phyloP scores from a whole-genome alignment of 2,797 vertebrate species.

The Cuniculus paca region DNA sequence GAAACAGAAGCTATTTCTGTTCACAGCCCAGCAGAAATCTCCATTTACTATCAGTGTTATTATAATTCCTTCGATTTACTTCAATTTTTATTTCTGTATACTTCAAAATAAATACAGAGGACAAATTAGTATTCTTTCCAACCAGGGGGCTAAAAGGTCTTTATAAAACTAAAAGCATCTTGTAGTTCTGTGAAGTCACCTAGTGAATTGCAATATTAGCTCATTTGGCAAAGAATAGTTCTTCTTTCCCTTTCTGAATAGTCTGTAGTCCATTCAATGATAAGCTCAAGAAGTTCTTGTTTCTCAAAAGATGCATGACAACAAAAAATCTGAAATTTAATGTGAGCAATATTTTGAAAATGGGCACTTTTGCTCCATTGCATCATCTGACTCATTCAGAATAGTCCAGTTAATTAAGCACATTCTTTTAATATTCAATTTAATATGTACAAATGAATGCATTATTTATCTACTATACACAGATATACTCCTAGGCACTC shows the following conservation, averaged over 20 bases:
- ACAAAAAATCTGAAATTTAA: background rate
- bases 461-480: background rate
- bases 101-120: background rate
- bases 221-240: background rate
- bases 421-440: background rate
- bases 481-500: background rate
- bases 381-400: background rate
- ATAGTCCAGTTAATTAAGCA: background rate
- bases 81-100: background rate
- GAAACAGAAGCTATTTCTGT: slow-evolving; percentile 30
- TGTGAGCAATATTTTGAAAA: background rate
- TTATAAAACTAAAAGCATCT: background rate
- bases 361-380: background rate
- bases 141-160: background rate
- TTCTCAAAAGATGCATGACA: background rate
- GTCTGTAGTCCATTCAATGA: background rate
- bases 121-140: background rate
- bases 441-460: background rate
- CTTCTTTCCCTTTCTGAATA: background rate
- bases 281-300: background rate
- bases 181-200: background rate
- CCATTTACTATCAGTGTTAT: background rate
- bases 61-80: slow-evolving; percentile 13
- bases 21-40: background rate
- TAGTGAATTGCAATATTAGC: background rate